Evolutionary conservation across 1,140 invertebrate species (phyloP).

Genomic region (Acromyrmex heyeri): DNA sequence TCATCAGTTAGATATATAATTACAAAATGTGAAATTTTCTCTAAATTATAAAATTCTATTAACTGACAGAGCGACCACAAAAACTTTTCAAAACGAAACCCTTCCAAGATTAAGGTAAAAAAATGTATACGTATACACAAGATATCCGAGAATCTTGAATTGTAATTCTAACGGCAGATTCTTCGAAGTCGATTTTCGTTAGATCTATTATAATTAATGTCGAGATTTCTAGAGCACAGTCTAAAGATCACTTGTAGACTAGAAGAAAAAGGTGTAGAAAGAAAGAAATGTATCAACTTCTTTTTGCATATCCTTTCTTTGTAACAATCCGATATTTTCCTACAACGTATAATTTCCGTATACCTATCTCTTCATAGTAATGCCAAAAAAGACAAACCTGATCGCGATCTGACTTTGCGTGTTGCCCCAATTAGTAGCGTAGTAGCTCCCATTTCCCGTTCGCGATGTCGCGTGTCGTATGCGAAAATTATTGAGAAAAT

Average conservation of each 20-base stretch:
- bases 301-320: constrained; percentile 12
- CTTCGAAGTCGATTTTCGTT: background rate
- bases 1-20: constrained; percentile 3
- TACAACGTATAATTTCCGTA: constrained; percentile 6
- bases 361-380: constrained; percentile 33
- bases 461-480: constrained; percentile 42
- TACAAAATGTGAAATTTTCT: background rate
- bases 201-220: background rate
- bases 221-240: background rate
- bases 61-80: background rate
- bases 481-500: constrained; percentile 61
- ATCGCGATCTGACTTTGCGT: constrained; percentile 30
- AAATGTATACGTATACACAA: background rate
- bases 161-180: constrained; percentile 1
- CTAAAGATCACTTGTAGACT: background rate
- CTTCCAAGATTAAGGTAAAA: no score
- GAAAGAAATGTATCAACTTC: background rate
- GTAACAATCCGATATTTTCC: background rate
- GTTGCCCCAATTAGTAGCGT: constrained; percentile 27
- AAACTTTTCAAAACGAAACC: background rate
- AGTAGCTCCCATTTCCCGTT: constrained; percentile 21
- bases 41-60: background rate
- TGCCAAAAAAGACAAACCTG: background rate
- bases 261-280: background rate
- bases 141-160: background rate